A percentile compares a stretch with the other conserved stretches of the same genome.
These are phyloP conservation scores for Acipenser transmontanus DNA, from an alignment of 2,797 vertebrate genomes.

Conservation along the genomic window DNA sequence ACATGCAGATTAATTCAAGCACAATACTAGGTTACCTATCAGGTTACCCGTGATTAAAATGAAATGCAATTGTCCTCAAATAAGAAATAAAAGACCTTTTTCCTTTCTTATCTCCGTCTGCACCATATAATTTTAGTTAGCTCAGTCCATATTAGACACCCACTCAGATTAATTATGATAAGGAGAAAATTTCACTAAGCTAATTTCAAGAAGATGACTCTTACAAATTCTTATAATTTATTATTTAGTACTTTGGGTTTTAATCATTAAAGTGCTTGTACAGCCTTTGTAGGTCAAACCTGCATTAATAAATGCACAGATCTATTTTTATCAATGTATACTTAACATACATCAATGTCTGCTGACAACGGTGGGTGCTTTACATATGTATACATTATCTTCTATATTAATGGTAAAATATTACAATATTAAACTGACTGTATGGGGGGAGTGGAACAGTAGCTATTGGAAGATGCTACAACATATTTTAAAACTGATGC, in stretches of 20 bases:
- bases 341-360: constrained; percentile 30
- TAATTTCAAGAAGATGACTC: constrained; percentile 79
- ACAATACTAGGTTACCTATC: constrained; percentile 35
- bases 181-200: constrained; percentile 71
- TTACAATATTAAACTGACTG: too few species aligned
- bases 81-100: constrained; percentile 58
- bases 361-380: constrained; percentile 8
- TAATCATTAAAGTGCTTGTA: constrained; percentile 75
- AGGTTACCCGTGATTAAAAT: constrained; percentile 69
- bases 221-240: constrained; percentile 83
- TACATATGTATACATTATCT: too few species aligned
- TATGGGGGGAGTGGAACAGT: too few species aligned
- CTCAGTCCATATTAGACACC: constrained; percentile 69
- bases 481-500: too few species aligned
- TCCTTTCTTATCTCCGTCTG: constrained; percentile 57
- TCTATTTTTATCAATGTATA: constrained; percentile 73
- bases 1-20: constrained; percentile 25
- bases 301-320: constrained; percentile 76
- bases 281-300: constrained; percentile 84
- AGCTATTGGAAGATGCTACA: too few species aligned
- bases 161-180: constrained; percentile 79
- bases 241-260: constrained; percentile 79
- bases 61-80: constrained; percentile 73
- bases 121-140: constrained; percentile 76
- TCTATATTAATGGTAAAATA: too few species aligned